Evolutionary conservation across 2,797 vertebrate genomes (phyloP).

Genomic region (Semaprochilodus insignis): DNA sequence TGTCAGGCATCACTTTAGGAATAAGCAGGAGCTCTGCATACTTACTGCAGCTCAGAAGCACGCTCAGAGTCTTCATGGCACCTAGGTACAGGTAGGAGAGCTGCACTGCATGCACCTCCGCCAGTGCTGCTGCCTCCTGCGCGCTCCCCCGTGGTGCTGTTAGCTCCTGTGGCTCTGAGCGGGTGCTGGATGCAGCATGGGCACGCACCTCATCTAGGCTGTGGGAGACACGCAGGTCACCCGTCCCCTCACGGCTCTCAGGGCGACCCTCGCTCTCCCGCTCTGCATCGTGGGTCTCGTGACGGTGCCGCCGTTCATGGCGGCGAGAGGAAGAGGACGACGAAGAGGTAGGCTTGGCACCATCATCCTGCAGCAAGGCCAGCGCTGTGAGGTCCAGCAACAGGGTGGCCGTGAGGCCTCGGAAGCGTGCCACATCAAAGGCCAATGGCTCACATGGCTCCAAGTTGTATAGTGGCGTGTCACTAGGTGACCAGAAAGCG

Average conservation of each 20-base stretch:
- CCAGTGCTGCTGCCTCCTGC: constrained; percentile 73
- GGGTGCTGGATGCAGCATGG: constrained; percentile 77
- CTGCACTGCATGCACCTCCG: constrained; percentile 93
- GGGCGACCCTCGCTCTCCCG: constrained; percentile 76
- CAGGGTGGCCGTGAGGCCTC: constrained; percentile 92
- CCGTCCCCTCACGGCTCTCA: constrained; percentile 71
- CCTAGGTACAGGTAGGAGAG: constrained; percentile 95
- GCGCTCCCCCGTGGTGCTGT: constrained; percentile 72
- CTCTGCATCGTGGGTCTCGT: constrained; percentile 47
- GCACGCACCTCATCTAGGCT: constrained; percentile 87
- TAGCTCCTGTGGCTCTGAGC: constrained; percentile 77
- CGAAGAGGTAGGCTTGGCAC: constrained; percentile 78
- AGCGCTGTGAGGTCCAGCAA: constrained; percentile 95
- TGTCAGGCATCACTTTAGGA: constrained; percentile 89
- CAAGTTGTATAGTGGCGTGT: constrained; percentile 98
- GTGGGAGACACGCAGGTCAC: constrained; percentile 81
- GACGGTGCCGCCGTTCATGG: constrained; percentile 79
- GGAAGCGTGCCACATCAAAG: constrained; percentile 94
- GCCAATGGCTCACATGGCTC: constrained; percentile 96
- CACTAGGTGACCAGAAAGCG: constrained; percentile 99
- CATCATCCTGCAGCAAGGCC: constrained; percentile 94
- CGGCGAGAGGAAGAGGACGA: constrained; percentile 76
- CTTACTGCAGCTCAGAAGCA: constrained; percentile 96
- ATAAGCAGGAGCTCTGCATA: constrained; percentile 96
- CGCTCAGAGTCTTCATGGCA: constrained; percentile 95